These are phyloP conservation scores for Mastacembelus armatus DNA, from an alignment of 2,797 vertebrate genomes.

Conservation along the genomic window DNA sequence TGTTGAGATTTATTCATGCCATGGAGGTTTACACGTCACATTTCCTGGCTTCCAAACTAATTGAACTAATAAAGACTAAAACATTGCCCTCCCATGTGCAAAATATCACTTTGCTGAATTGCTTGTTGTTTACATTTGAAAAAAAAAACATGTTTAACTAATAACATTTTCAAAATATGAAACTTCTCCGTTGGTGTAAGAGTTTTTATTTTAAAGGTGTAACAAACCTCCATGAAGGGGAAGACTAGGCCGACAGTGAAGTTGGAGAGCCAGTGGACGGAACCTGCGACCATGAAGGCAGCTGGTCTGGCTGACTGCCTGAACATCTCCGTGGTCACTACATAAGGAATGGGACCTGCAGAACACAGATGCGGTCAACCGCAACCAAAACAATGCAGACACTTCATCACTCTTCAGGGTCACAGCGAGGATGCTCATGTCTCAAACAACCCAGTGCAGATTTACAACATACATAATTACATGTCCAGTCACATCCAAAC, in stretches of 20 bases:
- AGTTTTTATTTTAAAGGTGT: neutral
- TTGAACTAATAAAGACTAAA: too few relatives aligned
- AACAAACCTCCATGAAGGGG: constrained; percentile 90
- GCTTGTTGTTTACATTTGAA: neutral
- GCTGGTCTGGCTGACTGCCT: constrained; percentile 91
- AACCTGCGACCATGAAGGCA: constrained; percentile 94
- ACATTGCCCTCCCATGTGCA: too few relatives aligned
- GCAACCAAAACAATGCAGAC: constrained; percentile 43
- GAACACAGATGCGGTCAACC: constrained; percentile 43
- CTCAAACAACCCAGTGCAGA: constrained; percentile 39
- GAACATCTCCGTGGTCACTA: constrained; percentile 95
- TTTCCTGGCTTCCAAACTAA: too few relatives aligned
- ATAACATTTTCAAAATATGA: neutral
- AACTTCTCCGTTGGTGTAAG: neutral
- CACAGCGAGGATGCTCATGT: constrained; percentile 25
- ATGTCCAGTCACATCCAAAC: constrained; percentile 68
- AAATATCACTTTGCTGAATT: too few relatives aligned
- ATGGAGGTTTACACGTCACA: too few relatives aligned
- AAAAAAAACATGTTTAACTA: constrained; percentile 2
- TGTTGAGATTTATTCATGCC: too few relatives aligned
- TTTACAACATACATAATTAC: constrained; percentile 57
- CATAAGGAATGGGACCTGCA: constrained; percentile 90
- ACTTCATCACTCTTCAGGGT: constrained; percentile 34
- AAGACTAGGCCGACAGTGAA: constrained; percentile 92
- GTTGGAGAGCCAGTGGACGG: constrained; percentile 94